A percentile compares a stretch with the other conserved stretches of the same genome.
These are phyloP conservation scores for Drosophila crucigera DNA, from an alignment of 2,888 invertebrate species.

Conservation along the genomic window DNA sequence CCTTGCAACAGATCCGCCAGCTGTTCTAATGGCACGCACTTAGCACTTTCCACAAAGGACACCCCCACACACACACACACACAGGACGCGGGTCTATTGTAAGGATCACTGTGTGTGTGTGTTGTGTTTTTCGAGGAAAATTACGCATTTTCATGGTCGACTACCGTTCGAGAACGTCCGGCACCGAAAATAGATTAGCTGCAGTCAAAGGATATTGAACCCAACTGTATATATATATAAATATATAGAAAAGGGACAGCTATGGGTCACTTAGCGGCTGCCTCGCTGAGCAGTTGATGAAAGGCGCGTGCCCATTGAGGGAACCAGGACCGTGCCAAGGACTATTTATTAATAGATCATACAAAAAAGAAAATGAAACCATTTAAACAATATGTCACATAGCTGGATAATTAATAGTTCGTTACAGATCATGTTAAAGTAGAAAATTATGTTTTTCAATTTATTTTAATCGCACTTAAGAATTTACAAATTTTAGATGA, in stretches of 20 bases:
- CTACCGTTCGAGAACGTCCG: constrained; percentile 61
- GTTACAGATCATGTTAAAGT: not conserved
- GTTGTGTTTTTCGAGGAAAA: constrained; percentile 67
- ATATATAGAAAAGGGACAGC: constrained; percentile 26
- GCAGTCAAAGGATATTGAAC: constrained; percentile 74
- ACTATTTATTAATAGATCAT: constrained; percentile 14
- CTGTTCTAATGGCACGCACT: constrained; percentile 77
- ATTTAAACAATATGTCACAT: not conserved
- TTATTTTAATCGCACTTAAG: not conserved
- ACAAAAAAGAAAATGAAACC: not conserved
- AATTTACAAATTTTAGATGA: not conserved
- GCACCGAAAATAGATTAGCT: constrained; percentile 72
- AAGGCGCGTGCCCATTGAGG: constrained; percentile 58
- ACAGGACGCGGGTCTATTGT: constrained; percentile 26
- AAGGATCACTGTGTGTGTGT: constrained; percentile 23
- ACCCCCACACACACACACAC: constrained; percentile 58
- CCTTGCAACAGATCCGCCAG: constrained; percentile 53
- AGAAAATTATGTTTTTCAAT: not conserved
- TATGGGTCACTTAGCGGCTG: constrained; percentile 51
- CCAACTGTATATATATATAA: constrained; percentile 15
- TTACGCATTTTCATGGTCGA: constrained; percentile 78
- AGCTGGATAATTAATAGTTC: not conserved
- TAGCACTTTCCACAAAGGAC: constrained; percentile 72
- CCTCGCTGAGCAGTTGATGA: constrained; percentile 31
- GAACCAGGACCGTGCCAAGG: constrained; percentile 5